Base-by-base conservation (phyloP, 2,888 invertebrate species). In the Polylopha cassiicola region DNA sequence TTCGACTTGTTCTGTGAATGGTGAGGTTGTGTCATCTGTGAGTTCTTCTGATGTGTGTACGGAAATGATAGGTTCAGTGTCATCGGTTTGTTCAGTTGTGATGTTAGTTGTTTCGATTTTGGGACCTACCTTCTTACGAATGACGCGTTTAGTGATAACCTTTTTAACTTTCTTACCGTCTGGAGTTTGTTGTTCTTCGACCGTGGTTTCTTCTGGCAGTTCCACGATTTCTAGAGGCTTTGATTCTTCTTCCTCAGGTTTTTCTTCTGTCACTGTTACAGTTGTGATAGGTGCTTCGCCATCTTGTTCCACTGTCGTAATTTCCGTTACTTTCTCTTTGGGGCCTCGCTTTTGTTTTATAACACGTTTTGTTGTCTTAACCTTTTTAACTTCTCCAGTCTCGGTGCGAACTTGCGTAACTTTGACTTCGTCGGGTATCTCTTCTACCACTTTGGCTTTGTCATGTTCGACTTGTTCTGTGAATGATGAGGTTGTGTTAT, bases 271-370 rank as follows among this genome's bases (percentile, higher is more conserved):
- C 47, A 58, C 49, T 0, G 50, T 39, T 0, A 79, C 64, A 0
- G 68, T 73, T 0, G 69, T 72, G 0, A 69, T 52, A 0, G 75
- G 72, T 1, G 50, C 52, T 30, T 76, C 67, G 11, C 68, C 73
- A 2, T 79, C 75, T 36, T 73, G 68, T 43, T 80, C 66, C 8
- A 77, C 61, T 4, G 85, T 86, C 2, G 75, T 65, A 7, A 78
- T 77, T 54, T 79, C 80, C 1, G 87, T 84, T 5, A 78, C 61
- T 51, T 86, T 84, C 41, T 75, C 61, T 31, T 82, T 79, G n/a
- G n/a, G n/a, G n/a, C n/a, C n/a, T 0, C 59, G 58, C 1, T 77
- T 86, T 33, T 70, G 80, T 48, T 76, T 87, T 1, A 84, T 73
- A 3, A 73, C 68, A 1, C 81, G 80, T 44, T 74, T 87, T 1